phyloP scores from a whole-genome alignment of 2,888 invertebrate species.

The Sclerodermus sp. region DNA sequence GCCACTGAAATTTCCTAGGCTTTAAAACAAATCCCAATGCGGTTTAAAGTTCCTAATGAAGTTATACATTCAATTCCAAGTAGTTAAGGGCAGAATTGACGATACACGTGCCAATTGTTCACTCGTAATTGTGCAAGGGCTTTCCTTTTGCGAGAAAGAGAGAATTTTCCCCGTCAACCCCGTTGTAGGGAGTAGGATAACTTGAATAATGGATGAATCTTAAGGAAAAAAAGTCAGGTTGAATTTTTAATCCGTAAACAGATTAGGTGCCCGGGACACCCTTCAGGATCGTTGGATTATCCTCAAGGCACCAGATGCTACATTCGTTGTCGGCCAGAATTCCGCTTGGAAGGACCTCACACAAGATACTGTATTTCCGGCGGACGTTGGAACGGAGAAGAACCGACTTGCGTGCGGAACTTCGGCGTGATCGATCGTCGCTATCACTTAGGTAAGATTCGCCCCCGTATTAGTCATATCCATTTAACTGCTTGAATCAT shows the following conservation, averaged over 20 bases:
- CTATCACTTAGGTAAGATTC: conserved; percentile 17
- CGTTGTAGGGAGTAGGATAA: too few relatives aligned
- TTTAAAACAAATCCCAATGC: too few relatives aligned
- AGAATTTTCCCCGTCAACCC: too few relatives aligned
- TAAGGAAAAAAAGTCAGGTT: not conserved
- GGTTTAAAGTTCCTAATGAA: too few relatives aligned
- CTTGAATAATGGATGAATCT: conserved; percentile 3
- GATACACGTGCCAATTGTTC: too few relatives aligned
- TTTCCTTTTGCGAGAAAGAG: not conserved
- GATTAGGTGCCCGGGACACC: conserved; percentile 51
- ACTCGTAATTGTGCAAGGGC: too few relatives aligned
- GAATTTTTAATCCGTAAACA: conserved; percentile 17
- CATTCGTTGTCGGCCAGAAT: conserved; percentile 61
- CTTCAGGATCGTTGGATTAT: conserved; percentile 44
- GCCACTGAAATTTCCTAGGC: too few relatives aligned
- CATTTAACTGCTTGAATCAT: too few relatives aligned
- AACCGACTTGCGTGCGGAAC: conserved; percentile 62
- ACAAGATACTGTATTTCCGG: conserved; percentile 59
- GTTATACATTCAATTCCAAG: too few relatives aligned
- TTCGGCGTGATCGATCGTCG: conserved; percentile 29
- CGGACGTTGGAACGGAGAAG: conserved; percentile 61
- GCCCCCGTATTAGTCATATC: too few relatives aligned
- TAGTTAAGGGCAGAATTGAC: too few relatives aligned
- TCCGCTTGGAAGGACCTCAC: conserved; percentile 61
- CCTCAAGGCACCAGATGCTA: conserved; percentile 58